Evolutionary conservation across 53 echinoderm and acorn worm genomes (phyloP).

Genomic region (Echinometra lucunter): DNA sequence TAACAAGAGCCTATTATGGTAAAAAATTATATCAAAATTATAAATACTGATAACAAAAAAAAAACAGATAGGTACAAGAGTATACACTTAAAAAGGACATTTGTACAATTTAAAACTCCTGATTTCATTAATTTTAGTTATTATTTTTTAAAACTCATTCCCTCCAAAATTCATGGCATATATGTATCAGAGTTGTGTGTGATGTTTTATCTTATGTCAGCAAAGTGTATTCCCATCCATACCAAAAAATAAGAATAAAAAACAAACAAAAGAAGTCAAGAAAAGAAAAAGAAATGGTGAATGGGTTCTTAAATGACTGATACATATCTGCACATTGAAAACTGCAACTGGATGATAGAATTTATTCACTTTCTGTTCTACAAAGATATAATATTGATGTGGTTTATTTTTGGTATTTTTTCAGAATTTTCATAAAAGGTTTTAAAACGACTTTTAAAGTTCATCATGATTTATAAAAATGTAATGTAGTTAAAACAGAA

Average conservation of each 20-base stretch:
- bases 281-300: too few species aligned
- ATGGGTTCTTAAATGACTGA: too few species aligned
- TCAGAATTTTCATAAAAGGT: background rate
- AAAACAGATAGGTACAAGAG: slow-evolving; percentile 9
- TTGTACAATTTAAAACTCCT: background rate
- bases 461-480: background rate
- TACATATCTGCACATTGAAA: too few species aligned
- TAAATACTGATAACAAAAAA: slow-evolving; percentile 53
- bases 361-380: background rate
- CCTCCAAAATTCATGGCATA: background rate
- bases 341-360: too few species aligned
- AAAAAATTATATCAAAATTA: slow-evolving; percentile 14
- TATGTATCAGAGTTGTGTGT: background rate
- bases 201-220: background rate
- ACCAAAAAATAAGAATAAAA: too few species aligned
- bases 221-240: too few species aligned
- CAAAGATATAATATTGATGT: background rate
- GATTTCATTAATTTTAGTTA: background rate
- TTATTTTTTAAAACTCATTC: too few species aligned
- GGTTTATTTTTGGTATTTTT: background rate
- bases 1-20: background rate
- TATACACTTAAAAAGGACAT: background rate
- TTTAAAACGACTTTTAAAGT: background rate
- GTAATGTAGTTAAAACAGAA: background rate
- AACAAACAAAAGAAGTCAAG: too few species aligned